These are phyloP conservation scores for Lochmaea capreae DNA, from an alignment of 2,888 invertebrate species.

Conservation along the genomic window DNA sequence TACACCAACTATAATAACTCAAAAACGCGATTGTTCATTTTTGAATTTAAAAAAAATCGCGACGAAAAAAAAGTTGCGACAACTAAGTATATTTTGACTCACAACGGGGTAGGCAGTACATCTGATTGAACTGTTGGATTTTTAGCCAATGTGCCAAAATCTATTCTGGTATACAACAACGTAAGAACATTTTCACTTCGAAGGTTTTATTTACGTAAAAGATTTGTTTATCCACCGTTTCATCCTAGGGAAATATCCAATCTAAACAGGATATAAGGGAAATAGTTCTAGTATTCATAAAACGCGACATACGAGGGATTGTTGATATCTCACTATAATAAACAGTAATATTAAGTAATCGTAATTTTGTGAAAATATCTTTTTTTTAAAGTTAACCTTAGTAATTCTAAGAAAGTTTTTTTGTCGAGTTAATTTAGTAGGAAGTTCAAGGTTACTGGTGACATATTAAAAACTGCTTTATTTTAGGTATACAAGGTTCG, in stretches of 20 bases:
- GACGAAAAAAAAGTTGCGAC: conserved; percentile 24
- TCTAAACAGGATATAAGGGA: conserved; percentile 12
- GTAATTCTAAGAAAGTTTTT: no score
- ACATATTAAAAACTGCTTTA: no score
- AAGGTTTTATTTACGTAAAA: conserved; percentile 29
- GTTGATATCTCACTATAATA: neutral
- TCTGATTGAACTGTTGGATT: conserved; percentile 40
- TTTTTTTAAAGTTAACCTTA: no score
- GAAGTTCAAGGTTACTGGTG: no score
- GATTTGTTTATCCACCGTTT: conserved; percentile 27
- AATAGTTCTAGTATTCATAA: neutral
- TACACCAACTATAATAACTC: neutral
- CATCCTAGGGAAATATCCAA: conserved; percentile 12
- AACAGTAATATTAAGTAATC: neutral
- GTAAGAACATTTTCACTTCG: conserved; percentile 35
- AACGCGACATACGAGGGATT: conserved; percentile 11
- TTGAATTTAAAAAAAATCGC: neutral
- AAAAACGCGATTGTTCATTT: neutral
- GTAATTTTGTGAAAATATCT: no score
- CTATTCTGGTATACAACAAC: conserved; percentile 57
- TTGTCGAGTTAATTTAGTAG: no score
- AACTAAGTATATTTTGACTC: conserved; percentile 39
- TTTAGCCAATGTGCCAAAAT: conserved; percentile 58
- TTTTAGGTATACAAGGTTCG: no score
- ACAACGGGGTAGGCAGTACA: conserved; percentile 47